Evolutionary conservation across 2,113 vertebrate genomes (phyloP).

Genomic region (Terrapene triunguis): DNA sequence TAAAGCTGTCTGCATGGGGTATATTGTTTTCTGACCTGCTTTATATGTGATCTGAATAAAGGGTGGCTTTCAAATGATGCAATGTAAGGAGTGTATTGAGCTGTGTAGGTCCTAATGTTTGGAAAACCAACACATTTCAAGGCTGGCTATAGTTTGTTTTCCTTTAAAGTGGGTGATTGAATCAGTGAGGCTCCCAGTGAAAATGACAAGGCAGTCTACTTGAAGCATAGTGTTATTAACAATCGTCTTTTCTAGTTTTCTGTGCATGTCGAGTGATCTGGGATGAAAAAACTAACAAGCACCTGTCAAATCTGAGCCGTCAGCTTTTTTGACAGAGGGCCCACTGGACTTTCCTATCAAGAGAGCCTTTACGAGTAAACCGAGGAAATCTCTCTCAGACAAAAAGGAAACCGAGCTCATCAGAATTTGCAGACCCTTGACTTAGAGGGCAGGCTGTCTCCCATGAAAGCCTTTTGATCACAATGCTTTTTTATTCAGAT

Average conservation of each 20-base stretch:
- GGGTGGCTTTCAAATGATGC: background rate
- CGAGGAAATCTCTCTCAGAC: slow-evolving; percentile 82
- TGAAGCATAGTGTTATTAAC: slow-evolving; percentile 63
- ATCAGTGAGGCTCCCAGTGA: slow-evolving; percentile 40
- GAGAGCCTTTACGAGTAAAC: slow-evolving; percentile 84
- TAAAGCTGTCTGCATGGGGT: background rate
- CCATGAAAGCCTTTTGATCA: slow-evolving; percentile 93
- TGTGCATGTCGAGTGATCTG: slow-evolving; percentile 77
- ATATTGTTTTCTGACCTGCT: background rate
- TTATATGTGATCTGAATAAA: slow-evolving; percentile 13
- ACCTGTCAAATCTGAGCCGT: slow-evolving; percentile 90
- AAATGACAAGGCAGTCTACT: slow-evolving; percentile 57
- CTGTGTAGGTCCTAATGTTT: background rate
- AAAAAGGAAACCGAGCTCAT: slow-evolving; percentile 83
- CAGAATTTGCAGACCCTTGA: slow-evolving; percentile 83
- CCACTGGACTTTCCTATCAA: slow-evolving; percentile 91
- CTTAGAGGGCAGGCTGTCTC: slow-evolving; percentile 86
- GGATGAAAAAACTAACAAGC: slow-evolving; percentile 91
- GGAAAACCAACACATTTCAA: background rate
- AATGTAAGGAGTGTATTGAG: background rate
- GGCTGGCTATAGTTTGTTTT: slow-evolving; percentile 32
- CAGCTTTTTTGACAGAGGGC: slow-evolving; percentile 87
- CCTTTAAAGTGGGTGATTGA: slow-evolving; percentile 42
- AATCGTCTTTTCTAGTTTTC: slow-evolving; percentile 69
- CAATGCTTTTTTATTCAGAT: slow-evolving; percentile 90